Conservation (phyloP, 2,888 invertebrate genomes). For the Sphaerophoria rueppellii region DNA sequence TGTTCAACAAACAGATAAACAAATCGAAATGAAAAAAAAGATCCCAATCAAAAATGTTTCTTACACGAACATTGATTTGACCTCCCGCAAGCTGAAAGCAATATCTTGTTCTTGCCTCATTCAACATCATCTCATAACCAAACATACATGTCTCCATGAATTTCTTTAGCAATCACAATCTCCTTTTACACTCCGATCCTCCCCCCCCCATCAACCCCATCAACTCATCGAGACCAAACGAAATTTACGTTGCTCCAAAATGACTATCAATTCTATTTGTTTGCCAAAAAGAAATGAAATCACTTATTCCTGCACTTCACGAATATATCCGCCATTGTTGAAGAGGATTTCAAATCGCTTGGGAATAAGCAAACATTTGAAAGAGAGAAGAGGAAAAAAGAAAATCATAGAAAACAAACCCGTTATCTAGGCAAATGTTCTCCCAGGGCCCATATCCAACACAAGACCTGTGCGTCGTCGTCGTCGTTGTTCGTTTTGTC, state of each 20-base stretch:
- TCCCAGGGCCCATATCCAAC: constrained; percentile 52
- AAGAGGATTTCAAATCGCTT: constrained; percentile 25
- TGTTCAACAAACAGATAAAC: too few relatives aligned
- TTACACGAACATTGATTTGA: neutral
- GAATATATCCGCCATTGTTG: constrained; percentile 51
- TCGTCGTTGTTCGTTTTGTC: constrained; percentile 49
- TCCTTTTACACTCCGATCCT: neutral
- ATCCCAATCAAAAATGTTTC: too few relatives aligned
- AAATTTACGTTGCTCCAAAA: constrained; percentile 67
- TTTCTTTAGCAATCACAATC: constrained; percentile 24
- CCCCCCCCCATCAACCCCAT: constrained; percentile 7
- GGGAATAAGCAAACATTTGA: constrained; percentile 13
- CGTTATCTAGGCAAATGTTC: constrained; percentile 64
- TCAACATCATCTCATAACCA: constrained; percentile 39
- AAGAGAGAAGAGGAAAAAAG: neutral
- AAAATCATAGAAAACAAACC: constrained; percentile 23
- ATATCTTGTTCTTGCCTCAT: neutral
- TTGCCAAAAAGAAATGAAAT: constrained; percentile 59
- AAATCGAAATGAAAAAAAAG: too few relatives aligned
- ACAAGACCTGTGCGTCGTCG: constrained; percentile 33
- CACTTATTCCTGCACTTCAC: constrained; percentile 66
- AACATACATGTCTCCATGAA: constrained; percentile 10
- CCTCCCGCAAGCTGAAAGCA: neutral
- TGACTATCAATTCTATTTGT: constrained; percentile 71
- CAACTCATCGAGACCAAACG: constrained; percentile 42